These are phyloP conservation scores for Dolomedes plantarius DNA, from an alignment of 2,888 invertebrate species.

Conservation along the genomic window DNA sequence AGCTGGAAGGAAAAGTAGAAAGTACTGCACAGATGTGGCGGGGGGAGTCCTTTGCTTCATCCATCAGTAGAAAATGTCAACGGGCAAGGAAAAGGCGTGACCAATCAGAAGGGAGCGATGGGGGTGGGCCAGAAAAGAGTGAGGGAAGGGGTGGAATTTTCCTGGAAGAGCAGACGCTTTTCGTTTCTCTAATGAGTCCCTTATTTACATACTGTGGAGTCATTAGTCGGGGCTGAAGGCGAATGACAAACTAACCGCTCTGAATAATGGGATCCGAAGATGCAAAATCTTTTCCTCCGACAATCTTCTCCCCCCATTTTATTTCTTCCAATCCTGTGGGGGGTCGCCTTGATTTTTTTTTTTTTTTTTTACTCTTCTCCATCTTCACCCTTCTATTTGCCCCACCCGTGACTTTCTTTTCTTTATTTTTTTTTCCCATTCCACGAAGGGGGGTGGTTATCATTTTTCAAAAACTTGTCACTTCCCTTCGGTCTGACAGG, in stretches of 20 bases:
- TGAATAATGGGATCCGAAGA: conserved; percentile 64
- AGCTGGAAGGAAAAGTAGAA: conserved; percentile 29
- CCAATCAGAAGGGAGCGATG: conserved; percentile 67
- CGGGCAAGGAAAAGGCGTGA: conserved; percentile 71
- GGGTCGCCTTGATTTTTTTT: conserved; percentile 24
- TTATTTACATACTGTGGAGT: conserved; percentile 71
- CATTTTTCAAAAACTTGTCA: conserved; percentile 72
- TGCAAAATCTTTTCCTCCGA: conserved; percentile 64
- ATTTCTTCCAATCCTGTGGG: conserved; percentile 31
- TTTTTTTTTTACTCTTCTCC: neutral
- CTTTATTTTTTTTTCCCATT: neutral
- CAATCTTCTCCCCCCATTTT: conserved; percentile 41
- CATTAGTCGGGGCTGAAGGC: conserved; percentile 66
- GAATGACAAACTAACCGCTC: conserved; percentile 67
- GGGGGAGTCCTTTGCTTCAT: conserved; percentile 56
- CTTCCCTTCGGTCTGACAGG: conserved; percentile 64
- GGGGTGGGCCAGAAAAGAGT: conserved; percentile 49
- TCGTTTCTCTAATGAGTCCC: conserved; percentile 71
- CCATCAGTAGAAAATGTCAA: conserved; percentile 70
- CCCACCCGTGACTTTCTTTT: conserved; percentile 18
- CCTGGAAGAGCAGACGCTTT: conserved; percentile 60
- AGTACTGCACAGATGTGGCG: conserved; percentile 28
- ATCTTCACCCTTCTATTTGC: conserved; percentile 36
- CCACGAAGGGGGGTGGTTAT: conserved; percentile 41
- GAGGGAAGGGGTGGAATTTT: conserved; percentile 67